phyloP scores from a whole-genome alignment of 2,113 vertebrate genomes.

The Actenoides lindsayi region DNA sequence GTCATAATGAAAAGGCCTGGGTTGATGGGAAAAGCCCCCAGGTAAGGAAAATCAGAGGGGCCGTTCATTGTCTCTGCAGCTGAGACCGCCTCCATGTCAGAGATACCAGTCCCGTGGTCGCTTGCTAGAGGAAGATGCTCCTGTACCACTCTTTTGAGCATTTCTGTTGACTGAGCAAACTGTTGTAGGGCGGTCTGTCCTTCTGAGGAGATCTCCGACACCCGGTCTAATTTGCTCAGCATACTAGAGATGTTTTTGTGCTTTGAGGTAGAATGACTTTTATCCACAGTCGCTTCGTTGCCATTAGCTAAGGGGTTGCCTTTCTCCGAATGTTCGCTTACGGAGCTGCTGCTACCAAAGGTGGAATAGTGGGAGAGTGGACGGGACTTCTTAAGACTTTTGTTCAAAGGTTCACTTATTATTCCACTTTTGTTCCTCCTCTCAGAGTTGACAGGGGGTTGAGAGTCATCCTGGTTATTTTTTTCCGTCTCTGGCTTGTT shows the following conservation, averaged over 20 bases:
- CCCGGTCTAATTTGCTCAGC: conserved; percentile 92
- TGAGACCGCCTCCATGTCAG: conserved; percentile 94
- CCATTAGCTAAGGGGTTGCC: conserved; percentile 76
- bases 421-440: conserved; percentile 96
- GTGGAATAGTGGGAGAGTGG: conserved; percentile 94
- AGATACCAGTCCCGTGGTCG: conserved; percentile 85
- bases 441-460: conserved; percentile 81
- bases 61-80: conserved; percentile 90
- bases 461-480: conserved; percentile 80
- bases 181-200: conserved; percentile 96
- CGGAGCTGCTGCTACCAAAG: conserved; percentile 83
- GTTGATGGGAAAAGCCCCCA: conserved; percentile 97
- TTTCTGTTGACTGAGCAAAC: conserved; percentile 95
- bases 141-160: conserved; percentile 95
- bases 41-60: conserved; percentile 96
- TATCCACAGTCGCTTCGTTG: conserved; percentile 79
- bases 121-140: conserved; percentile 94
- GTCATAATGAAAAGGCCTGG: conserved; percentile 99
- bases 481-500: conserved; percentile 86
- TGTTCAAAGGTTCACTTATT: conserved; percentile 96
- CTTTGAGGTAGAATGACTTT: conserved; percentile 89
- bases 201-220: conserved; percentile 91
- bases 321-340: conserved; percentile 89
- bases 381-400: conserved; percentile 96
- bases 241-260: conserved; percentile 85